A percentile compares a stretch with the other conserved stretches of the same genome.
These are phyloP conservation scores for Apeltes quadracus DNA, from an alignment of 2,113 vertebrate genomes.

Conservation along the genomic window DNA sequence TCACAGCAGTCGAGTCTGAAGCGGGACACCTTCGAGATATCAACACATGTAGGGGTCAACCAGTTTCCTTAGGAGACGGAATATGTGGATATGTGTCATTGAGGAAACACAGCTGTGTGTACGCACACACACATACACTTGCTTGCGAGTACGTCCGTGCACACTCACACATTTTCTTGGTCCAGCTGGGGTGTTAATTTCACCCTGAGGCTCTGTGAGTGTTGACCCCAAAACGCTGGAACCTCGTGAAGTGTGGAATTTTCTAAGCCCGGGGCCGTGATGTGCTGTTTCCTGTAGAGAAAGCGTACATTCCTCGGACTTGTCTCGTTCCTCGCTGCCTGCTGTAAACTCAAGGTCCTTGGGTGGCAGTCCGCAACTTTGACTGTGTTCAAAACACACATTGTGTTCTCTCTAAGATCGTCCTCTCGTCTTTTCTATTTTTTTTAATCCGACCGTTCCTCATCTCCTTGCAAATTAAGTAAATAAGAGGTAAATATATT, in stretches of 20 bases:
- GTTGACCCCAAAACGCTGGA: conserved; percentile 80
- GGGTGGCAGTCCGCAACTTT: conserved; percentile 65
- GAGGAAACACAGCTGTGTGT: conserved; percentile 80
- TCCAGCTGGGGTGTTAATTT: conserved; percentile 82
- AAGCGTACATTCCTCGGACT: conserved; percentile 71
- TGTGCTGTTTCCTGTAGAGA: conserved; percentile 78
- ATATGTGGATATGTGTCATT: conserved; percentile 77
- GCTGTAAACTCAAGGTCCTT: conserved; percentile 63
- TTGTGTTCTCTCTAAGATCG: conserved; percentile 28
- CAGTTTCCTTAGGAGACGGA: conserved; percentile 66
- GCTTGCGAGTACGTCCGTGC: conserved; percentile 12
- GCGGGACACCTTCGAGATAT: conserved; percentile 60
- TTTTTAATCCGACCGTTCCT: not conserved
- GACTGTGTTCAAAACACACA: conserved; percentile 49
- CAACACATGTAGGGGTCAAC: conserved; percentile 66
- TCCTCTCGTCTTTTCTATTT: conserved; percentile 10
- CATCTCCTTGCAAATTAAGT: not conserved
- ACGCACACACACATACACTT: conserved; percentile 24
- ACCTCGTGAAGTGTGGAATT: conserved; percentile 80
- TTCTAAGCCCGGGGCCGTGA: conserved; percentile 71
- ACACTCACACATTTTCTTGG: conserved; percentile 56
- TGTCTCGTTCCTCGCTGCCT: conserved; percentile 60
- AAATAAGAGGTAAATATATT: too few species aligned
- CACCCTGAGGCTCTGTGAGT: conserved; percentile 75
- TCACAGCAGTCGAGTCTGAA: conserved; percentile 52